These are phyloP conservation scores for Tokudaia tokunoshimensis DNA, from an alignment of 2,797 vertebrate genomes.

Conservation along the genomic window DNA sequence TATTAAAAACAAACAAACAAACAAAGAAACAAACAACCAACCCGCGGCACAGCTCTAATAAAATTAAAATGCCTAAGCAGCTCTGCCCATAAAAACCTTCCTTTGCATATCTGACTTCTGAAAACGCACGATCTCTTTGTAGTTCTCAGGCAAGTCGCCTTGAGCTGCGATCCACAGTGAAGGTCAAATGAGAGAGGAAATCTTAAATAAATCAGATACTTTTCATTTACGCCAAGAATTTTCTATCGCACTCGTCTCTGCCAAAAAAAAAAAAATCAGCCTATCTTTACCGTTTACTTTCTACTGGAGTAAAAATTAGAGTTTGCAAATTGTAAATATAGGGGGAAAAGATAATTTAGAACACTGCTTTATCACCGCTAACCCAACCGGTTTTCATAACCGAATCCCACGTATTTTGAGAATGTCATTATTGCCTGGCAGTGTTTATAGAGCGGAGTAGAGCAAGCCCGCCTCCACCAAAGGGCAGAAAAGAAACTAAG, in stretches of 20 bases:
- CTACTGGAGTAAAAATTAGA: constrained; percentile 80
- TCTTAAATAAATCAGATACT: constrained; percentile 82
- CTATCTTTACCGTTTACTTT: constrained; percentile 80
- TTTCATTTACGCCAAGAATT: constrained; percentile 79
- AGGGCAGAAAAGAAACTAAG: constrained; percentile 64
- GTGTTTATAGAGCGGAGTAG: constrained; percentile 67
- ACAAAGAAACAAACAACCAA: not conserved
- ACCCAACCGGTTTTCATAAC: constrained; percentile 76
- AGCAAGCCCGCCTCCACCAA: constrained; percentile 44
- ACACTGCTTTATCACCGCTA: constrained; percentile 78
- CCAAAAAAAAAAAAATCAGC: constrained; percentile 80
- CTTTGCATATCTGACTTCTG: constrained; percentile 74
- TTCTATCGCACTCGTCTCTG: constrained; percentile 80
- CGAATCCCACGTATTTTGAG: constrained; percentile 59
- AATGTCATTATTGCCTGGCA: constrained; percentile 74
- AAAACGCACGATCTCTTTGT: constrained; percentile 76
- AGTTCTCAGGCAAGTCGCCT: constrained; percentile 77
- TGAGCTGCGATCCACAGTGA: constrained; percentile 81
- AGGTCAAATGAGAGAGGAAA: constrained; percentile 85
- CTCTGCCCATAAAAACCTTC: constrained; percentile 43
- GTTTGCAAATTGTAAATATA: constrained; percentile 83
- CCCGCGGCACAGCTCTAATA: constrained; percentile 43
- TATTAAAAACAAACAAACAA: not conserved
- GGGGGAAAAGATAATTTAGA: constrained; percentile 78
- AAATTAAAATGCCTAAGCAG: constrained; percentile 71